Evolutionary conservation across 1,140 invertebrate genomes (phyloP), one percentile per base, ranked within the genome.

Genomic region (Hesperophylax magnus): DNA sequence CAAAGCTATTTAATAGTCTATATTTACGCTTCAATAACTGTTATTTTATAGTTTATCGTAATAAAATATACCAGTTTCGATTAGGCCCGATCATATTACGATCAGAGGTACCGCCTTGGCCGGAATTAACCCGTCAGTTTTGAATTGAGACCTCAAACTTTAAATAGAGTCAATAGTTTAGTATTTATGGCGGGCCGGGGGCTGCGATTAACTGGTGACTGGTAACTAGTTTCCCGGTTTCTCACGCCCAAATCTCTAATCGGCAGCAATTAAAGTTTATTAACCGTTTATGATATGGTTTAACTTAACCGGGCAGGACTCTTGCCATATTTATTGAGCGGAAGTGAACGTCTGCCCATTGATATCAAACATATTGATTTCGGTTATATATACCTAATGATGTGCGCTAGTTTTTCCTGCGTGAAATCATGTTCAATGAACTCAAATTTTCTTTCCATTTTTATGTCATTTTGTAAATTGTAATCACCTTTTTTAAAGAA

Each of bases 101-200:
- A 39, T 39, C 34, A 39, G 34, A 39, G 34, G 34, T 39, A 39
- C 34, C 34, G 34, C 34, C 34, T 6, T 8, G 9, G 6, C 7
- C 34, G 34, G 7, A 11, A 65, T 65, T 65, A 65, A 65, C 7
- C 15, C 27, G 61, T 65, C 61, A 65, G 3, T 15, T 65, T 65
- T n/a, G 39, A 71, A 71, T 71, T 71, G 67, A 71, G 67, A 71
- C 67, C 14, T 71, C 31, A 71, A 71, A 71, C 67, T 47, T 22
- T 71, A 71, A 71, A 71, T 52, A 53, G 67, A 71, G 67, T 71
- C 47, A 71, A 71, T 71, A 71, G 39, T 71, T 71, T 71, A 20
- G 20, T 71, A 71, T 39, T 39, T 39, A 39, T 39, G 34, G 9
- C 34, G 47, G n/a, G 67, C 31, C 67, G 17, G 18, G 34, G 34